These are phyloP conservation scores for Uromys caudimaculatus DNA, from an alignment of 2,797 vertebrate species.

Conservation along the genomic window DNA sequence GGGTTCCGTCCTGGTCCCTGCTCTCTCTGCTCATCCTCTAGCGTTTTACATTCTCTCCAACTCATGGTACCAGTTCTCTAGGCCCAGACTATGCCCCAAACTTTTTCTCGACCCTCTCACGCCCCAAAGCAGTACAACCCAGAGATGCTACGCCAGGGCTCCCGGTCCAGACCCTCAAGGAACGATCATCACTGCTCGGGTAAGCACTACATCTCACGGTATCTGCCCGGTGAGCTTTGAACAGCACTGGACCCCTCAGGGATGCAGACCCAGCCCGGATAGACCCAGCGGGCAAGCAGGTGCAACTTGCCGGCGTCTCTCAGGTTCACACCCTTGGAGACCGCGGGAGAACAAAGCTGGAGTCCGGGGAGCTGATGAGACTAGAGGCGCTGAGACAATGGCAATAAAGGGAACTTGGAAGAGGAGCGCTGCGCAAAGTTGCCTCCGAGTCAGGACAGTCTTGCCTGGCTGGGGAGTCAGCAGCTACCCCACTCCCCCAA, in stretches of 20 bases:
- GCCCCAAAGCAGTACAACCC: not conserved
- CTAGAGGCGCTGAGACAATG: slow-evolving; percentile 77
- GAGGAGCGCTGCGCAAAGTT: slow-evolving; percentile 74
- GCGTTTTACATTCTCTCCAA: not conserved
- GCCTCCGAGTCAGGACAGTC: slow-evolving; percentile 65
- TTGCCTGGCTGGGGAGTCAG: not conserved
- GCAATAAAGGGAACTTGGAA: slow-evolving; percentile 80
- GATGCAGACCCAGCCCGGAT: not conserved
- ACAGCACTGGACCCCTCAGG: not conserved
- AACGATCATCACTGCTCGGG: not conserved
- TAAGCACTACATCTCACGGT: not conserved
- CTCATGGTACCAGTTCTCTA: not conserved
- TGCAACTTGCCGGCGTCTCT: slow-evolving; percentile 64
- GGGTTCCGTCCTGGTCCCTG: not conserved
- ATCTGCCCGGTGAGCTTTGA: not conserved
- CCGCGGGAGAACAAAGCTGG: slow-evolving; percentile 81
- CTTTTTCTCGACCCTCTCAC: slow-evolving; percentile 49
- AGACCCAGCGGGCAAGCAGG: slow-evolving; percentile 36
- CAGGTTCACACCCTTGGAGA: slow-evolving; percentile 71
- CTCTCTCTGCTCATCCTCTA: not conserved
- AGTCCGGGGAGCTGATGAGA: slow-evolving; percentile 70
- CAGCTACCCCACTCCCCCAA: slow-evolving; percentile 23
- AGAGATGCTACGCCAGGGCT: not conserved
- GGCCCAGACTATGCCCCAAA: slow-evolving; percentile 51
- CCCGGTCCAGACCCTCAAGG: not conserved